Evolutionary conservation across 2,797 vertebrate species (phyloP).

Genomic region (Chaetophractus vellerosus): DNA sequence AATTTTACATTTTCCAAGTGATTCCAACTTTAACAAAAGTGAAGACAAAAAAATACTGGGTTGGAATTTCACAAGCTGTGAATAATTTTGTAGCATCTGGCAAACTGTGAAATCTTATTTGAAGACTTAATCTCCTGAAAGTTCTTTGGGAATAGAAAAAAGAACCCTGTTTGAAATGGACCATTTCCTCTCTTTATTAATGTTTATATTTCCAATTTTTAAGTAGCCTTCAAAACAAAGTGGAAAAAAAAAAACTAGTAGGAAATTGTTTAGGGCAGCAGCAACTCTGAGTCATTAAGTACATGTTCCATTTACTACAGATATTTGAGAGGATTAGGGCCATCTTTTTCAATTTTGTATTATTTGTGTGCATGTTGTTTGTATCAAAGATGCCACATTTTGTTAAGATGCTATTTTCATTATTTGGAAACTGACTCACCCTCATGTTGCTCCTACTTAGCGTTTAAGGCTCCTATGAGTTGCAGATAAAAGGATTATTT

Average conservation of each 20-base stretch:
- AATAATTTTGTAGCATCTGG: slow-evolving; percentile 55
- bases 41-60: slow-evolving; percentile 48
- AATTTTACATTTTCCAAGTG: slow-evolving; percentile 69
- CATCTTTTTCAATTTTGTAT: slow-evolving; percentile 53
- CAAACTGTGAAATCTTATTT: slow-evolving; percentile 57
- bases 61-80: slow-evolving; percentile 80
- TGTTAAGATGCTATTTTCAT: slow-evolving; percentile 78
- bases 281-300: slow-evolving; percentile 55
- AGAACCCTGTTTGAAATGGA: slow-evolving; percentile 52
- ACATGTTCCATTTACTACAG: slow-evolving; percentile 58
- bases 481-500: slow-evolving; percentile 85
- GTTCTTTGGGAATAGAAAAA: slow-evolving; percentile 70
- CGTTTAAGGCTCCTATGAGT: slow-evolving; percentile 83
- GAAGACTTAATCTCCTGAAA: slow-evolving; percentile 60
- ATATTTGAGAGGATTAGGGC: slow-evolving; percentile 63
- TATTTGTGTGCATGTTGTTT: slow-evolving; percentile 81
- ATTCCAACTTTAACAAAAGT: slow-evolving; percentile 49
- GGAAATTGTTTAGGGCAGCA: slow-evolving; percentile 65
- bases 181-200: slow-evolving; percentile 45
- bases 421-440: slow-evolving; percentile 81
- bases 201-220: slow-evolving; percentile 59
- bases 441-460: slow-evolving; percentile 79
- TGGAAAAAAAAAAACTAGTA: not conserved
- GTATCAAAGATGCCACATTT: slow-evolving; percentile 77
- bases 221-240: slow-evolving; percentile 32